Evolutionary conservation across 2,888 invertebrate genomes (phyloP), one percentile per base, ranked within the genome.

Genomic region (Tolmerus cingulatus): DNA sequence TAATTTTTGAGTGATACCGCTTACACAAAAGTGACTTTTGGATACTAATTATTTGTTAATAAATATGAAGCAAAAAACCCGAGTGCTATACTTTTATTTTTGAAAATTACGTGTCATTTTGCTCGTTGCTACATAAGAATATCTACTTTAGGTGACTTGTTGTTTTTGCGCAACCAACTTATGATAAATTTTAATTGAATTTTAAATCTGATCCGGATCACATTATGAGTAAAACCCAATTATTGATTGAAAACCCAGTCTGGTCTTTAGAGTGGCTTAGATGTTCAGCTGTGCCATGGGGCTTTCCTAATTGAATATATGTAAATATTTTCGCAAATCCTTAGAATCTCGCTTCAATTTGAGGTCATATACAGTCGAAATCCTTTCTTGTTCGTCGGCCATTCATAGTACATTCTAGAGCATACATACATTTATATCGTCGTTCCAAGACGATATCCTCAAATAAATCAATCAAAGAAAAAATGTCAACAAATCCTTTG

Each of bases 401-500:
- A 46, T 46, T 46, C n/a, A 16, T 55, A 9, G 55, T 55, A 19
- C 1, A 2, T 55, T 19, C 19, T 19, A 7, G n/a, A 55, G 19
- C 16, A 46, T 46, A 46, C 16, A 16, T 46, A 46, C 43, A 14
- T 46, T 14, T 14, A 66, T 12, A 66, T 66, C n/a, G 19, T 23
- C 66, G 19, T 27, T 66, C 23, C 66, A 66, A 8, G 66, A 27
- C 66, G 27, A 66, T 66, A 66, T 66, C 66, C 66, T 27, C 66
- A 43, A 81, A 84, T 66, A 85, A 74, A 85, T 85, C 85, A 85
- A 74, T 85, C 46, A 85, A 74, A 74, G 46, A 74, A 74, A 74
- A 85, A 57, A 85, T 85, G 85, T 85, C 85, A 85, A 85, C 85
- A 85, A 85, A 85, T 43, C 57, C 85, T 43, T 74, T 85, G 74